A percentile compares a stretch with the other conserved stretches of the same genome.
Evolutionary conservation across 2,113 vertebrate species (phyloP).

Genomic region (Globicephala melas): DNA sequence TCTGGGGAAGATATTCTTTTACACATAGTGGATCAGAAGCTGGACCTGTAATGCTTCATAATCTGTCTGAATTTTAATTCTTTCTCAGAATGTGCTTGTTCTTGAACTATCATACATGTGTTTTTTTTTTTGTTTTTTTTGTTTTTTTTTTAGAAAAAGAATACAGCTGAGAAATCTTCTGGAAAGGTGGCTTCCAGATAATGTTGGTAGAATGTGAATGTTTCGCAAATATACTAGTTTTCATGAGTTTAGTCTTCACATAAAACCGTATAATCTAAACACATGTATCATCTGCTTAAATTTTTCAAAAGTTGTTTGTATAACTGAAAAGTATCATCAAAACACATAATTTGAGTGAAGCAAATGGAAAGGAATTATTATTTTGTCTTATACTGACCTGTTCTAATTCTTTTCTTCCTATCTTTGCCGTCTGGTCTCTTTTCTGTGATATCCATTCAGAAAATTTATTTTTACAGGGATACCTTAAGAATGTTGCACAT

Average conservation of each 20-base stretch:
- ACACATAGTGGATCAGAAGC: background rate
- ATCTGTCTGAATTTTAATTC: background rate
- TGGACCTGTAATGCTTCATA: background rate
- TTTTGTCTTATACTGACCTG: background rate
- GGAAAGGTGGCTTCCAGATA: background rate
- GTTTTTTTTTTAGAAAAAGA: background rate
- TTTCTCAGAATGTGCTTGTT: background rate
- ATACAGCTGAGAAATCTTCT: background rate
- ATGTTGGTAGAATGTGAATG: background rate
- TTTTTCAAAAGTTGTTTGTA: background rate
- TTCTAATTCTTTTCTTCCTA: background rate
- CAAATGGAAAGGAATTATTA: background rate
- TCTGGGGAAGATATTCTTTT: background rate
- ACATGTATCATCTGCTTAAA: background rate
- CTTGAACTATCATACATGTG: background rate
- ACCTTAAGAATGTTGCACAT: background rate
- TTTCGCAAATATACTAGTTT: background rate
- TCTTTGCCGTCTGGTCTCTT: background rate
- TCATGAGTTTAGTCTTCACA: background rate
- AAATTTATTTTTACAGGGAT: background rate
- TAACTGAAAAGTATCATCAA: background rate
- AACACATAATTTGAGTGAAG: background rate
- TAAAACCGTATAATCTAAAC: background rate
- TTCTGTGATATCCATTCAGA: background rate
- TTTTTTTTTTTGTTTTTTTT: background rate